Evolutionary conservation across 2,888 invertebrate genomes (phyloP), one percentile per base, ranked within the genome.

Genomic region (Bimastos eiseni): DNA sequence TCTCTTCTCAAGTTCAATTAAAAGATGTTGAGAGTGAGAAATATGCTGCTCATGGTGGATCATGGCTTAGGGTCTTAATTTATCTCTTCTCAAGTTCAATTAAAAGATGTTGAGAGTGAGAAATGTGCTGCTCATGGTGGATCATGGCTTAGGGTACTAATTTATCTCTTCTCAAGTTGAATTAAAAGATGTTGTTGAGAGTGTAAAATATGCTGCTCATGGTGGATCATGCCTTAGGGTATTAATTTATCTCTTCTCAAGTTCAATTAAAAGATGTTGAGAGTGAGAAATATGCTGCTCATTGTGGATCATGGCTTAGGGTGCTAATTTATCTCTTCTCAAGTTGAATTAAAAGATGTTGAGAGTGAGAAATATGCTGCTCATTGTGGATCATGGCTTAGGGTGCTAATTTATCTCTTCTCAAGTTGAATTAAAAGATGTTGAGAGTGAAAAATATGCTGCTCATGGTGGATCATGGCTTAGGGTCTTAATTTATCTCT

Each of bases 401-500:
- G 99, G 95, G 96, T 96, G n/a, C 33, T 30, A 41, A 91, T 89
- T 90, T 15, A 17, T 11, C 83, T 83, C 5, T 49, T 70, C 24
- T 49, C n/a, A 34, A 33, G 70, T 90, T 89, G 17, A 11, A 21
- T 34, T 90, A 19, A 38, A 36, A 55, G 70, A 33, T 38, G 36
- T 5, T 4, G 38, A 83, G 49, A 49, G 17, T 49, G 49, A 70
- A 30, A 70, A n/a, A 30, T 70, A 99, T 96, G 99, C 99, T 93
- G 99, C 99, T 94, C 99, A 99, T 95, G 99, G 99, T 95, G 99
- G 99, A 93, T 99, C 99, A 94, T 99, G 99, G 99, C 97, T 99
- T 96, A 99, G 99, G 95, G 96, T 96, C 13, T 11, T 30, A 41
- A 91, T 89, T 90, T 15, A 17, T 11, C 83, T 83, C 5, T 49